These are phyloP conservation scores for Xanthia icteritia DNA, from an alignment of 2,888 invertebrate species.

Conservation along the genomic window DNA sequence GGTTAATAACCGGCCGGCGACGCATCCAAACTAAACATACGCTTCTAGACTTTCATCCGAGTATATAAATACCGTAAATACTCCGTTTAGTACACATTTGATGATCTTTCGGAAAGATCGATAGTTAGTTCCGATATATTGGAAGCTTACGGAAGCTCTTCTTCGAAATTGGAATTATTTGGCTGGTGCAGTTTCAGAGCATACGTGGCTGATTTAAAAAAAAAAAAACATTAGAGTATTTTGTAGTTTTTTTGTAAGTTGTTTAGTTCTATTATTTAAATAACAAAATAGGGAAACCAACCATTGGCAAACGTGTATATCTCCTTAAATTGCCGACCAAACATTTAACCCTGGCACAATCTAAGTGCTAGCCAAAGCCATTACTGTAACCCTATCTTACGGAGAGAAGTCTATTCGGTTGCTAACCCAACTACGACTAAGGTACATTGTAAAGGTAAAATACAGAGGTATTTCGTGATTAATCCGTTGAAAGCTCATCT, in stretches of 20 bases:
- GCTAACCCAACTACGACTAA: constrained; percentile 28
- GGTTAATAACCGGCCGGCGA: constrained; percentile 63
- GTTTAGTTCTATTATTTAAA: background rate
- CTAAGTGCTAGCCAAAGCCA: constrained; percentile 45
- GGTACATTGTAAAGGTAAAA: constrained; percentile 37
- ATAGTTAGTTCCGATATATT: constrained; percentile 14
- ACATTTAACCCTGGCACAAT: constrained; percentile 51
- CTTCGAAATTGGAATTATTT: background rate
- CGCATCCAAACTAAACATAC: constrained; percentile 81
- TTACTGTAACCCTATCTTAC: constrained; percentile 61
- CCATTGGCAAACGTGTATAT: constrained; percentile 21
- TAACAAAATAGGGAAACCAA: background rate
- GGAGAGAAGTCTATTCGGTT: constrained; percentile 46
- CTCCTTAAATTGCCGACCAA: constrained; percentile 30
- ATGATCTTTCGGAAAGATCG: constrained; percentile 10
- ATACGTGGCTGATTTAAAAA: background rate
- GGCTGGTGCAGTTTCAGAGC: background rate
- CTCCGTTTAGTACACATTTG: constrained; percentile 24
- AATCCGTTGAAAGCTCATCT: constrained; percentile 42
- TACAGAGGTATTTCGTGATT: constrained; percentile 61
- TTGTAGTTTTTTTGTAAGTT: background rate
- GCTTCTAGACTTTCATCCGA: constrained; percentile 49
- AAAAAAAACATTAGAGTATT: background rate
- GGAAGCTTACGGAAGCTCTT: constrained; percentile 7
- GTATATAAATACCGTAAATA: constrained; percentile 51